Conservation (phyloP, 53 echinoderm and acorn worm species). For the Actinopyga echinites region DNA sequence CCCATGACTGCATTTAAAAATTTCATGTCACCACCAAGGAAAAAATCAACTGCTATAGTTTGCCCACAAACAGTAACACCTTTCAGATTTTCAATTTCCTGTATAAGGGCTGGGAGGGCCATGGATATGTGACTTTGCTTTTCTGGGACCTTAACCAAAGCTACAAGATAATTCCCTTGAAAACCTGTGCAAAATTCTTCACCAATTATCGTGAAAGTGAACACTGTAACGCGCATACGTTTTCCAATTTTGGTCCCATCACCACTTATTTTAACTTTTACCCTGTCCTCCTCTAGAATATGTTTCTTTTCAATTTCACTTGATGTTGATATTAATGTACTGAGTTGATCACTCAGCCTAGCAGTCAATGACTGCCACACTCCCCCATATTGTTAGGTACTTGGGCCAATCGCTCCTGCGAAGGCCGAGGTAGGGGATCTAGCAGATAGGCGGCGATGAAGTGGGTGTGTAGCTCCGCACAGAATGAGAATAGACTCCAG, state of each 20-base stretch:
- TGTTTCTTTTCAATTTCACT: not conserved
- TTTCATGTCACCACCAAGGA: not conserved
- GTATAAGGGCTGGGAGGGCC: not conserved
- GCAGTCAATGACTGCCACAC: not conserved
- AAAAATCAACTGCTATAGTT: not conserved
- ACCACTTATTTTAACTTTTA: not conserved
- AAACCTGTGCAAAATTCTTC: not conserved
- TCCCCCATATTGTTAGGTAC: too few relatives aligned
- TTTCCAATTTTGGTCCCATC: slow-evolving; percentile 1
- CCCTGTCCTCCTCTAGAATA: not conserved
- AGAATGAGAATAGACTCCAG: too few relatives aligned
- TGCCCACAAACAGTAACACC: not conserved
- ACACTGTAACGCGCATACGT: not conserved
- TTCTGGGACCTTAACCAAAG: not conserved
- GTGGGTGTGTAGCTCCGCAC: too few relatives aligned
- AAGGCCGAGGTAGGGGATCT: too few relatives aligned
- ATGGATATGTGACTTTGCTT: not conserved
- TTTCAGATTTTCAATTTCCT: not conserved
- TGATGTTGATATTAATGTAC: not conserved
- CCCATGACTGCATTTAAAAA: not conserved
- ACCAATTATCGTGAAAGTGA: not conserved
- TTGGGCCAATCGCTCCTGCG: too few relatives aligned
- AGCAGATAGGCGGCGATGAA: too few relatives aligned
- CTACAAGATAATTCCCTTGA: not conserved
- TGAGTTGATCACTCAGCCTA: not conserved